Evolutionary conservation across 2,797 vertebrate genomes (phyloP).

Genomic region (Oreortyx pictus): DNA sequence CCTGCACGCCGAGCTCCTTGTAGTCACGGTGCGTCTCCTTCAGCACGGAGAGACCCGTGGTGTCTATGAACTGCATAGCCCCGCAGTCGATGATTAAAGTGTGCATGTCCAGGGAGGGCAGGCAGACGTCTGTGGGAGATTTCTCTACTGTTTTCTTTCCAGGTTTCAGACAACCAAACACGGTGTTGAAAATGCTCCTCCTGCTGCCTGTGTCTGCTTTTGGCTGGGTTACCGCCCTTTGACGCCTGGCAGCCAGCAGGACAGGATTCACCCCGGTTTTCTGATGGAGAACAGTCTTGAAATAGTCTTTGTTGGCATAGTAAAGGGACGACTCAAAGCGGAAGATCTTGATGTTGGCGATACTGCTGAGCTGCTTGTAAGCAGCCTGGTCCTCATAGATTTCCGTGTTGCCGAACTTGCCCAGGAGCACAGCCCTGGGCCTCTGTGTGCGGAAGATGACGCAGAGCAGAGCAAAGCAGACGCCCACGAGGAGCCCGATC

Average conservation of each 20-base stretch:
- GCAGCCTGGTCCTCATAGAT: constrained; percentile 72
- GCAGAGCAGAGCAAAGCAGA: constrained; percentile 74
- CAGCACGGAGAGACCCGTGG: constrained; percentile 53
- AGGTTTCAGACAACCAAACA: constrained; percentile 23
- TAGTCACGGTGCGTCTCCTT: constrained; percentile 58
- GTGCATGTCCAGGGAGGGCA: constrained; percentile 36
- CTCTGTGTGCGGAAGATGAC: constrained; percentile 71
- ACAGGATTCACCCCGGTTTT: constrained; percentile 64
- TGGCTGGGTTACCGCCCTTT: not conserved
- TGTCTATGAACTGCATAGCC: constrained; percentile 76
- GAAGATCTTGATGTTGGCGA: constrained; percentile 74
- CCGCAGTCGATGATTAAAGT: constrained; percentile 75
- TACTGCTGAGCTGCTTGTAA: constrained; percentile 67
- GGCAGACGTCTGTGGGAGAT: not conserved
- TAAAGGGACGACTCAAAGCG: constrained; percentile 73
- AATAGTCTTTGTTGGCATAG: constrained; percentile 78
- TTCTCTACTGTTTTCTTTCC: not conserved
- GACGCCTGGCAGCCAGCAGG: constrained; percentile 20
- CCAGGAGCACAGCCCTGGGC: constrained; percentile 66
- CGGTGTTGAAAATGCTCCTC: not conserved
- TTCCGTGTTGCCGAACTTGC: constrained; percentile 56
- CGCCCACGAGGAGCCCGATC: constrained; percentile 57
- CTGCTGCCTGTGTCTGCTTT: not conserved
- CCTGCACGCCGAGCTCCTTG: constrained; percentile 24
- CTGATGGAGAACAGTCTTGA: constrained; percentile 58